phyloP scores from a whole-genome alignment of 2,797 vertebrate genomes.

The Myripristis jacobus region DNA sequence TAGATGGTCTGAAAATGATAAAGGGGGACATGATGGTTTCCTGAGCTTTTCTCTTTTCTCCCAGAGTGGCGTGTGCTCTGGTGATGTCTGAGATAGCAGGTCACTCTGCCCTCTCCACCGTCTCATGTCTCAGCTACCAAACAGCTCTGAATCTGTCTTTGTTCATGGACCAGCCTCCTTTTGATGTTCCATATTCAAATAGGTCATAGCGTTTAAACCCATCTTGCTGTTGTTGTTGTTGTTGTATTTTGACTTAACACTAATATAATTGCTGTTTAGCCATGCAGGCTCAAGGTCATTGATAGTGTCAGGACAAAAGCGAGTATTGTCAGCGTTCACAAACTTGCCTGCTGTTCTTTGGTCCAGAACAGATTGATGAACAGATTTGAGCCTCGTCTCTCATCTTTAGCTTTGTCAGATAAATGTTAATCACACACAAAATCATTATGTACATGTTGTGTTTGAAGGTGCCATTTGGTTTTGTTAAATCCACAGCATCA shows the following conservation, averaged over 20 bases:
- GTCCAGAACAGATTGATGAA: too few species aligned
- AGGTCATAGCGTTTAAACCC: slow-evolving; percentile 29
- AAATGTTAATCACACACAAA: too few species aligned
- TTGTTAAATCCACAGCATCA: too few species aligned
- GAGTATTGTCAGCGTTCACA: too few species aligned
- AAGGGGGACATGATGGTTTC: background rate
- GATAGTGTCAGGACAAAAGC: background rate
- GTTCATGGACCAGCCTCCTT: slow-evolving; percentile 28
- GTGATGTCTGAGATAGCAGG: slow-evolving; percentile 8
- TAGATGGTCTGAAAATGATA: background rate
- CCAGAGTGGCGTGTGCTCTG: background rate
- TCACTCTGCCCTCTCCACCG: slow-evolving; percentile 5
- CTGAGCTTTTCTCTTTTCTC: too few species aligned
- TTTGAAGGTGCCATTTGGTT: too few species aligned
- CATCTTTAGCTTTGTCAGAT: too few species aligned
- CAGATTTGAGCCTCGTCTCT: too few species aligned
- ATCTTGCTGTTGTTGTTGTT: background rate
- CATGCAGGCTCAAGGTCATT: background rate
- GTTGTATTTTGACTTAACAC: slow-evolving; percentile 1
- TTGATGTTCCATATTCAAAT: slow-evolving; percentile 40
- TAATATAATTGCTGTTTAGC: slow-evolving; percentile 2
- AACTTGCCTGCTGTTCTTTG: too few species aligned
- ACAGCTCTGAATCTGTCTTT: slow-evolving; percentile 27
- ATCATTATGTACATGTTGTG: too few species aligned
- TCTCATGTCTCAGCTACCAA: background rate